phyloP scores from a whole-genome alignment of 2,797 vertebrate genomes.

The Spinus olivaceus region DNA sequence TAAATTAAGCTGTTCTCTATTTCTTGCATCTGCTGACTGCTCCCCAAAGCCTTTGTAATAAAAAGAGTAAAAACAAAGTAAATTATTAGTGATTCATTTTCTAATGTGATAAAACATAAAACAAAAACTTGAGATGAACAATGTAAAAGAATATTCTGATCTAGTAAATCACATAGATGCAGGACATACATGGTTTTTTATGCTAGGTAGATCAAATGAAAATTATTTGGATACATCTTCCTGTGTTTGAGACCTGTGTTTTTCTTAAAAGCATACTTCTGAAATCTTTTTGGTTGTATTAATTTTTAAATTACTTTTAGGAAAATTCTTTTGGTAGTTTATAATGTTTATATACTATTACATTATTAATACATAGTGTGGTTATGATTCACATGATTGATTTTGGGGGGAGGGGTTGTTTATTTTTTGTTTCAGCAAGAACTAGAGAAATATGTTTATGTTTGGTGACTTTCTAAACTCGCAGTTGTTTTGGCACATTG shows the following conservation, averaged over 20 bases:
- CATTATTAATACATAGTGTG: background rate
- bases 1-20: constrained; percentile 1
- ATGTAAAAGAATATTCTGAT: background rate
- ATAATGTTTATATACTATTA: background rate
- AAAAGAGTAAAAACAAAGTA: background rate
- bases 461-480: background rate
- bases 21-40: background rate
- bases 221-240: background rate
- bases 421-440: background rate
- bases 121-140: background rate
- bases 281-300: background rate
- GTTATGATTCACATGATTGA: background rate
- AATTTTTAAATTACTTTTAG: background rate
- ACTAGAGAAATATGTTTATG: background rate
- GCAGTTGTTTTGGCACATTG: background rate
- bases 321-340: background rate
- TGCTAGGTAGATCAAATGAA: background rate
- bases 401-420: background rate
- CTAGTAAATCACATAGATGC: background rate
- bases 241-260: background rate
- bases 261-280: background rate
- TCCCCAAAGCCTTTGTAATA: background rate
- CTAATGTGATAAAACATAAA: background rate
- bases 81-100: background rate
- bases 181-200: background rate